Conservation (phyloP, 2,888 invertebrate species). For the Philhelius pedissequus region DNA sequence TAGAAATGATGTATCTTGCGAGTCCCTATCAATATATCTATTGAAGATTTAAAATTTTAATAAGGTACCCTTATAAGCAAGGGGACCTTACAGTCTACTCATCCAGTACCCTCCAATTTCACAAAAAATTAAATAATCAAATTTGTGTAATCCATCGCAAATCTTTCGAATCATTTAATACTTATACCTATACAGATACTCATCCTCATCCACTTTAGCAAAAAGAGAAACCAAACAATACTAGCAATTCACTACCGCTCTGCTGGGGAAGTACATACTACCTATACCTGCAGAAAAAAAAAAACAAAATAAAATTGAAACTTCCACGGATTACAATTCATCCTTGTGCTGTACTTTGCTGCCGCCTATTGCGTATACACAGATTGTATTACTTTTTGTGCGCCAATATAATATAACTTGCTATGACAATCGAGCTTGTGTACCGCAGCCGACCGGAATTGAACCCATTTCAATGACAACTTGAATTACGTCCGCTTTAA, state of each 20-base stretch:
- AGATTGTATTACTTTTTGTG: constrained; percentile 29
- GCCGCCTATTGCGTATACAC: not conserved
- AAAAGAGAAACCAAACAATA: constrained; percentile 48
- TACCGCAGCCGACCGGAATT: constrained; percentile 63
- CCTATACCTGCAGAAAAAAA: no score
- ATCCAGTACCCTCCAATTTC: not conserved
- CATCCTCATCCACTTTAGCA: constrained; percentile 10
- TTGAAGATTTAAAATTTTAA: no score
- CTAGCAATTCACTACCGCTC: no score
- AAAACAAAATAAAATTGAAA: constrained; percentile 7
- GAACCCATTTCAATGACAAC: constrained; percentile 67
- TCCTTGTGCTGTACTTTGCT: not conserved
- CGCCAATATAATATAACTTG: not conserved
- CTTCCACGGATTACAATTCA: constrained; percentile 51
- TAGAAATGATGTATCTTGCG: no score
- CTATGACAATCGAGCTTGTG: constrained; percentile 25
- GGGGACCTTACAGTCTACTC: not conserved
- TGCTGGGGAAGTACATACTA: no score
- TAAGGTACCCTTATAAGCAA: no score
- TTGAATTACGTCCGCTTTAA: constrained; percentile 69
- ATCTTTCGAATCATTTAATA: constrained; percentile 46
- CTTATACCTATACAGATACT: not conserved
- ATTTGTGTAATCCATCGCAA: not conserved
- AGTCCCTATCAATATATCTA: no score
- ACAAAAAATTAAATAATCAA: not conserved